Conservation (phyloP, 2,113 vertebrate genomes). For the Chunga burmeisteri region DNA sequence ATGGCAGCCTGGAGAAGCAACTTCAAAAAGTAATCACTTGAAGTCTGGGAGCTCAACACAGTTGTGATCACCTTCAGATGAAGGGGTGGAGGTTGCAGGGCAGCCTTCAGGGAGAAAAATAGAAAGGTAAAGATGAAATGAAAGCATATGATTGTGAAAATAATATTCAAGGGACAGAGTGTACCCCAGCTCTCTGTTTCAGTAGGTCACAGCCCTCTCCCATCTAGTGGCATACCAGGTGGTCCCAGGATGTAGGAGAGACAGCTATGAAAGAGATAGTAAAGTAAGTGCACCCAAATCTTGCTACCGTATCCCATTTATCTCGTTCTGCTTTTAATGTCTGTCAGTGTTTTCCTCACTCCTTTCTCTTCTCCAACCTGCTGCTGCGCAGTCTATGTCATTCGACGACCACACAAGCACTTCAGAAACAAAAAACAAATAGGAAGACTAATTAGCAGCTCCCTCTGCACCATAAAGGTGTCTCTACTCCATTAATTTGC, state of each 20-base stretch:
- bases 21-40: not conserved
- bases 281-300: not conserved
- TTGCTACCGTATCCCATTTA: not conserved
- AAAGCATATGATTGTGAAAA: not conserved
- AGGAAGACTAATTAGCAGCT: not conserved
- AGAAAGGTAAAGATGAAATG: not conserved
- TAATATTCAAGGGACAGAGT: not conserved
- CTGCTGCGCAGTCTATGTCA: rapidly evolving
- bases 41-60: not conserved
- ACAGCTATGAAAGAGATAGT: not conserved
- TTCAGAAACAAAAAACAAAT: not conserved
- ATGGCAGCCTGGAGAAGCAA: not conserved
- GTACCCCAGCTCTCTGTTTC: not conserved
- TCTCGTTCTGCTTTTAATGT: not conserved
- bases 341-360: not conserved
- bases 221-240: not conserved
- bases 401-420: not conserved
- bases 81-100: not conserved
- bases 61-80: not conserved
- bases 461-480: not conserved
- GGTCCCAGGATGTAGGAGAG: not conserved
- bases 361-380: not conserved
- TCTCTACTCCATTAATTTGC: not conserved
- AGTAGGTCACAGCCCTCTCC: not conserved
- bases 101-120: not conserved